Percentiles rank a stretch among this genome's conserved stretches.
These are phyloP conservation scores for Necrosyrtes monachus DNA, from an alignment of 2,797 vertebrate species.

Conservation along the genomic window DNA sequence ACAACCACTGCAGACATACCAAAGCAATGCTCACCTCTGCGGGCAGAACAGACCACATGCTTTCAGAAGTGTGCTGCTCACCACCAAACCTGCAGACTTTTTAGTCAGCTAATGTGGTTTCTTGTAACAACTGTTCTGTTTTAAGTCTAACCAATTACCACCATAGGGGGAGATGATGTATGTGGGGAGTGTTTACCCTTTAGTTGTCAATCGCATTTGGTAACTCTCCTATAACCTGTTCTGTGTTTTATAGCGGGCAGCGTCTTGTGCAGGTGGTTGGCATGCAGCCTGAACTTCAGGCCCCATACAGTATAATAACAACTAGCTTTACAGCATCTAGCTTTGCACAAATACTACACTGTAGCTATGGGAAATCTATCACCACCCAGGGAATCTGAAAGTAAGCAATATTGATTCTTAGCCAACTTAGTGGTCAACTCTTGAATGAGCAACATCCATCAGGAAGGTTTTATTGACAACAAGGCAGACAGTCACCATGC, in stretches of 20 bases:
- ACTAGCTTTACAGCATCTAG: background rate
- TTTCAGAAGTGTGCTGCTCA: background rate
- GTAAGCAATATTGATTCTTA: background rate
- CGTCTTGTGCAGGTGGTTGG: fast-evolving
- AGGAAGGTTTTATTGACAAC: background rate
- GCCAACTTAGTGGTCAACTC: background rate
- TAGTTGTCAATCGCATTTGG: background rate
- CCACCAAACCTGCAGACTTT: background rate
- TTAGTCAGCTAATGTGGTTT: background rate
- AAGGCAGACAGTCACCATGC: background rate
- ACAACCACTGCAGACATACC: background rate
- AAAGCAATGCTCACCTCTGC: background rate
- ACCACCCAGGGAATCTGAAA: background rate
- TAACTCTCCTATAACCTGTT: background rate
- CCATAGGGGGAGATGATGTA: background rate
- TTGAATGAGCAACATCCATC: background rate
- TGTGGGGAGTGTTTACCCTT: background rate
- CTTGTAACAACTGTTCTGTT: background rate
- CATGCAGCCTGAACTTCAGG: background rate
- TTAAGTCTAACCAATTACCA: background rate
- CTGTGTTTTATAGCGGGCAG: fast-evolving
- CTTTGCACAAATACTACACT: background rate
- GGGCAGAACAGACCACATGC: background rate
- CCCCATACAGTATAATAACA: background rate
- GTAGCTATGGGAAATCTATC: constrained; percentile 6